Evolutionary conservation across 2,888 invertebrate species (phyloP), one percentile per base, ranked within the genome.

Genomic region (Argyresthia albistria): DNA sequence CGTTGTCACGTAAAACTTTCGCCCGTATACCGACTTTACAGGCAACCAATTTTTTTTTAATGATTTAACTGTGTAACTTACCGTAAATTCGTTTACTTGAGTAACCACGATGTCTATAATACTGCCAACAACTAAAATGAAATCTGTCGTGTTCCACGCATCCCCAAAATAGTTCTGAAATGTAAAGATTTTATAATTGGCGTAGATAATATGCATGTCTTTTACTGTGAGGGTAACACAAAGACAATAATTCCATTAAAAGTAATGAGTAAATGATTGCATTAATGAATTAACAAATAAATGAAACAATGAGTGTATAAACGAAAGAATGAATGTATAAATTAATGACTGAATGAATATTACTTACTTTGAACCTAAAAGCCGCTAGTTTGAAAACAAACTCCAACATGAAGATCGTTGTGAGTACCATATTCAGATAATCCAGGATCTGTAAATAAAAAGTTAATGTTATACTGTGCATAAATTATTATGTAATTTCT

Each of bases 361-460:
- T 2, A 25, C 36, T 64, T 62, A 97, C 98, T 92, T 98, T 98
- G 77, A 98, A 97, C 68, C 97, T 91, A 88, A 98, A 98, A 12
- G 98, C 98, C 55, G 98, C 96, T 58, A 99, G 86, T 83, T 99
- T 99, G 71, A 99, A 97, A 50, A 99, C 93, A 74, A 99, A 99
- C 83, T 99, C 99, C 65, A 99, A 87, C 58, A 99, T 97, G 73
- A 99, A 99, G 0, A 99, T 96, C 0, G 97, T 96, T 0, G 99
- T 99, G 79, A 99, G 95, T 63, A 98, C 90, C 93, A 99, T 96
- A 76, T 99, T 99, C 55, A 99, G 89, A 54, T 93, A 92, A 80
- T 99, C 99, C 57, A 99, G 88, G 10, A 94, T 91, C 83, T 84
- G 69, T 54, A 74, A 68, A 36, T 11, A 54, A 59, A 9, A 52